phyloP scores from a whole-genome alignment of 2,113 vertebrate species.

The Hemiscyllium ocellatum region DNA sequence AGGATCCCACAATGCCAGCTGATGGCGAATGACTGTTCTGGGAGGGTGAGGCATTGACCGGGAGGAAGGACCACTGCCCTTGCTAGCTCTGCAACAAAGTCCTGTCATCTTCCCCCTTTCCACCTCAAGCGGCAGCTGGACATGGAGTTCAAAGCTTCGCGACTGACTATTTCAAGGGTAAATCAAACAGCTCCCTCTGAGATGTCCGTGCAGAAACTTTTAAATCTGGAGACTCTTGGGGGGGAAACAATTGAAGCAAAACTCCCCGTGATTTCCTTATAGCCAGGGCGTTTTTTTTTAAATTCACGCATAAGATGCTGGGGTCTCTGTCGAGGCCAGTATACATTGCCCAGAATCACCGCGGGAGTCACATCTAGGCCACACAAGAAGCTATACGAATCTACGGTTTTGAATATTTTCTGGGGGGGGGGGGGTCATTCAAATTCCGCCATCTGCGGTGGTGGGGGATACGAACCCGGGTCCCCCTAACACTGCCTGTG shows the following conservation, averaged over 20 bases:
- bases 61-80: neutral
- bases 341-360: no score
- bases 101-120: neutral
- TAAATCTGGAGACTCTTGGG: neutral
- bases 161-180: no score
- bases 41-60: neutral
- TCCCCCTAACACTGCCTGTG: no score
- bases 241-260: neutral
- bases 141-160: neutral
- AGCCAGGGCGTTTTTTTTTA: no score
- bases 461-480: no score
- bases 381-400: no score
- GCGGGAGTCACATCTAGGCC: no score
- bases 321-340: no score
- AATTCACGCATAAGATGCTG: no score
- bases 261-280: neutral
- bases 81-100: neutral
- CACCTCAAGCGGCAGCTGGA: neutral
- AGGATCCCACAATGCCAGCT: neutral
- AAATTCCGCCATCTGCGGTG: no score
- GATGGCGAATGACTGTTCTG: neutral
- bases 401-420: no score
- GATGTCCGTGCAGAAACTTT: neutral
- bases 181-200: no score
- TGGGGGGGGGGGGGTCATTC: neutral